Conservation (phyloP, 2,888 invertebrate genomes). For the Cataglyphis rosenhaueri region DNA sequence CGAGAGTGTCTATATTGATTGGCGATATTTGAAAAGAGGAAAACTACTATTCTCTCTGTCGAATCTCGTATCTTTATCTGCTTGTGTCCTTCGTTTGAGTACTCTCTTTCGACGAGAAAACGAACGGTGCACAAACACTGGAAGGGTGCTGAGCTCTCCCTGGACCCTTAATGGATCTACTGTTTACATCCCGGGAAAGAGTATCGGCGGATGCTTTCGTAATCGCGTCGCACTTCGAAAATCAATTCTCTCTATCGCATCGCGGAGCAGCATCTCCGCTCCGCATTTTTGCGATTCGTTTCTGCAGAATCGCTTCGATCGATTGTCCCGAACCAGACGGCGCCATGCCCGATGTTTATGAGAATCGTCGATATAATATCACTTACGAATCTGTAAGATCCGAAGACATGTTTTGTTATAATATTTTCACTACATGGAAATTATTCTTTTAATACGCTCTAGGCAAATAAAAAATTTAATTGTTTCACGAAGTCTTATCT, state of each 20-base stretch:
- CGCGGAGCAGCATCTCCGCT: conserved; percentile 8
- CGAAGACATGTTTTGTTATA: neutral
- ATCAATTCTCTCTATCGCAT: conserved; percentile 64
- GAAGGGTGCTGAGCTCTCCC: conserved; percentile 62
- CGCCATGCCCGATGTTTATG: neutral
- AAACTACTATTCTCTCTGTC: neutral
- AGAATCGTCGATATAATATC: neutral
- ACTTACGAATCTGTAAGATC: neutral
- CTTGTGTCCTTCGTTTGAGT: conserved; percentile 40
- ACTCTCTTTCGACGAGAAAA: conserved; percentile 57
- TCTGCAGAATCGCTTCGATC: conserved; percentile 42
- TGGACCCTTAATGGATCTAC: conserved; percentile 76
- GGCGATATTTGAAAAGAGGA: conserved; percentile 50
- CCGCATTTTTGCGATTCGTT: conserved; percentile 58
- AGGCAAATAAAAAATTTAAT: neutral
- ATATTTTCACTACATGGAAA: neutral
- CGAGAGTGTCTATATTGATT: conserved; percentile 38
- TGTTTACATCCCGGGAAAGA: conserved; percentile 76
- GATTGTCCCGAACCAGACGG: conserved; percentile 40
- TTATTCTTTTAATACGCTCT: neutral
- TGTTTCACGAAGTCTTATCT: neutral
- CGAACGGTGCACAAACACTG: conserved; percentile 68
- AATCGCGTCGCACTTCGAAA: conserved; percentile 60
- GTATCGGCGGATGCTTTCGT: conserved; percentile 64
- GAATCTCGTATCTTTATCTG: conserved; percentile 56